Percentiles rank a stretch among this genome's conserved stretches.
phyloP scores from a whole-genome alignment of 2,113 vertebrate species.

The Podarcis raffonei region DNA sequence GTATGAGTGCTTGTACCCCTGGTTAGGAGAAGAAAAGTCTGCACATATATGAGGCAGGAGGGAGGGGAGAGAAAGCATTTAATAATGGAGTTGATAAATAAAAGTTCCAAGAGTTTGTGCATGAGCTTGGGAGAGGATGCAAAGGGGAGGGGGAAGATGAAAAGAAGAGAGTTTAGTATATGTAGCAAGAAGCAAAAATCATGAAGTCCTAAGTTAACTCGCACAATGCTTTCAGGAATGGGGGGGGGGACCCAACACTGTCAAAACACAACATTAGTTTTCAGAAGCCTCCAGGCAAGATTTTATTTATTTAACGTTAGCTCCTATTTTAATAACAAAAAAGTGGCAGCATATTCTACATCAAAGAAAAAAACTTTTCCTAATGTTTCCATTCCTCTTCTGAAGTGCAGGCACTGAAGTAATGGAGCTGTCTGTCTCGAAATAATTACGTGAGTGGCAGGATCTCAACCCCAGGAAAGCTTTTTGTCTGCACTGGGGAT shows the following conservation, averaged over 20 bases:
- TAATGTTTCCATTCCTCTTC: constrained; percentile 75
- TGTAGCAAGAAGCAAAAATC: constrained; percentile 61
- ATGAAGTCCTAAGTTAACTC: constrained; percentile 67
- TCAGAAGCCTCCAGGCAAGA: constrained; percentile 76
- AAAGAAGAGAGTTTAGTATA: constrained; percentile 59
- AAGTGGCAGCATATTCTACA: constrained; percentile 72
- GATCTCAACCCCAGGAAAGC: constrained; percentile 63
- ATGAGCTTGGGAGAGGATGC: constrained; percentile 42
- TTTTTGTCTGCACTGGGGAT: constrained; percentile 65
- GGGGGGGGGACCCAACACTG: constrained; percentile 67
- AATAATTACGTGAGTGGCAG: constrained; percentile 61
- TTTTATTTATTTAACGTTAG: constrained; percentile 83
- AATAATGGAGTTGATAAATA: constrained; percentile 32
- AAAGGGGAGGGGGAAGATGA: constrained; percentile 62
- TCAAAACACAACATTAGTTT: constrained; percentile 77
- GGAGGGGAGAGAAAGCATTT: neutral
- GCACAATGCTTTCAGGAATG: constrained; percentile 70
- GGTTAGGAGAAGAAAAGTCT: neutral
- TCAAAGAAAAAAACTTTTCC: constrained; percentile 75
- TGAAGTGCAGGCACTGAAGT: constrained; percentile 62
- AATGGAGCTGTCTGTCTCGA: constrained; percentile 58
- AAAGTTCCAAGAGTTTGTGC: constrained; percentile 35
- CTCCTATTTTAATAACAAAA: constrained; percentile 78
- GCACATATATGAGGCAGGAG: neutral
- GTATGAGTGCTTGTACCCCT: neutral